Base-by-base conservation (phyloP, 2,888 invertebrate species). In the Hypomecis punctinalis region DNA sequence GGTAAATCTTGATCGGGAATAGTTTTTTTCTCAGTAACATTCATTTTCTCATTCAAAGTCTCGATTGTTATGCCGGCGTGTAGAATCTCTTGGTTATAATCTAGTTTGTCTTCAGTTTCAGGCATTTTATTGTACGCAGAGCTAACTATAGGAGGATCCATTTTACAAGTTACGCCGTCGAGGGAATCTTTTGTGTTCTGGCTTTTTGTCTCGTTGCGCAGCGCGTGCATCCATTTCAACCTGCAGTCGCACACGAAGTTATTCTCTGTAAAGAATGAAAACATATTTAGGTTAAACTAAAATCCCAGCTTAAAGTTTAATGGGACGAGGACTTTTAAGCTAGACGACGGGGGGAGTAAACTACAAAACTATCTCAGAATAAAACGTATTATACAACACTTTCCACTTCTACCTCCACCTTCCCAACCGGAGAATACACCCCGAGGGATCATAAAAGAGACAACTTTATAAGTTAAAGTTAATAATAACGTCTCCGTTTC, bases 241-340 rank as follows among this genome's bases (percentile, higher is more conserved):
- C 96, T 95, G 86, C 97, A 97, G 93, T 97, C 97, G 90, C 97
- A 97, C 76, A 95, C 94, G 88, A 97, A 96, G 84, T 95, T 95
- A 91, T 97, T 97, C 78, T 96, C 97, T 97, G 95, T 56, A 93
- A 94, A 82, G 74, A 80, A 77, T 76, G 76, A 78, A 61, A 66
- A 43, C 67, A 56, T 52, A 57, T 57, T 61, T 63, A 64, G 48
- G 49, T 67, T 53, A 52, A 67, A 69, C 48, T 56, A 66, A 60
- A 63, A 53, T 52, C 47, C 51, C 55, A 33, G 7, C 13, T 67
- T 37, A 53, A 66, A 68, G 48, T 61, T 65, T 59, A 68, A 60
- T 66, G 60, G 53, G 49, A 60, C 48, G 54, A 63, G 56, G 33
- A 63, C 59, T 69, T 63, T 65, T 10, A 60, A 58, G 61, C 51